Percentiles rank a stretch among this genome's conserved stretches.
These are phyloP conservation scores for Dione vanillae DNA, from an alignment of 2,888 invertebrate genomes.

Conservation along the genomic window DNA sequence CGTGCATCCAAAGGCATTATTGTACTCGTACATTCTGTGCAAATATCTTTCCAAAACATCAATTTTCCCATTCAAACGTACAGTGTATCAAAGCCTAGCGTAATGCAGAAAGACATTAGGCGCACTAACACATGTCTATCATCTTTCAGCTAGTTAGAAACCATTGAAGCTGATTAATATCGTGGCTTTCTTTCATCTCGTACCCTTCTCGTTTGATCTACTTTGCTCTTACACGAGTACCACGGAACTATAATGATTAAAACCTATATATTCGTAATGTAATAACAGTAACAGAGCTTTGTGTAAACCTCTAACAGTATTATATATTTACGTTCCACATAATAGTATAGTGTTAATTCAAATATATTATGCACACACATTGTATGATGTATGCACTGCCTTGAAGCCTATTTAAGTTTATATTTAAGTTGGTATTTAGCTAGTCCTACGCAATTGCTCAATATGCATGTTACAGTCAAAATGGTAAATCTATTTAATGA, in stretches of 20 bases:
- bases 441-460: too few species aligned
- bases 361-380: constrained; percentile 17
- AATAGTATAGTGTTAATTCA: constrained; percentile 17
- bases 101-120: constrained; percentile 45
- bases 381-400: constrained; percentile 3
- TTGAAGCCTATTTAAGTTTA: background rate
- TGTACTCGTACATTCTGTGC: constrained; percentile 30
- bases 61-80: constrained; percentile 29
- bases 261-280: constrained; percentile 1
- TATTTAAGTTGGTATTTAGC: background rate
- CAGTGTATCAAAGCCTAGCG: constrained; percentile 28
- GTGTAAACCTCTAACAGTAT: background rate
- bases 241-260: constrained; percentile 14
- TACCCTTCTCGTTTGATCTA: constrained; percentile 26
- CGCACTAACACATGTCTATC: constrained; percentile 37
- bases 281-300: background rate
- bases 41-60: constrained; percentile 36
- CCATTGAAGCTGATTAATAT: constrained; percentile 40
- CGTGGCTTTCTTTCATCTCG: constrained; percentile 41
- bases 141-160: constrained; percentile 35
- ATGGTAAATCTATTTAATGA: too few species aligned
- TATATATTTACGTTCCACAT: constrained; percentile 9
- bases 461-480: too few species aligned
- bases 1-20: constrained; percentile 30
- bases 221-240: constrained; percentile 21